These are phyloP conservation scores for Leistus spinibarbis DNA, from an alignment of 2,888 invertebrate species.

Conservation along the genomic window DNA sequence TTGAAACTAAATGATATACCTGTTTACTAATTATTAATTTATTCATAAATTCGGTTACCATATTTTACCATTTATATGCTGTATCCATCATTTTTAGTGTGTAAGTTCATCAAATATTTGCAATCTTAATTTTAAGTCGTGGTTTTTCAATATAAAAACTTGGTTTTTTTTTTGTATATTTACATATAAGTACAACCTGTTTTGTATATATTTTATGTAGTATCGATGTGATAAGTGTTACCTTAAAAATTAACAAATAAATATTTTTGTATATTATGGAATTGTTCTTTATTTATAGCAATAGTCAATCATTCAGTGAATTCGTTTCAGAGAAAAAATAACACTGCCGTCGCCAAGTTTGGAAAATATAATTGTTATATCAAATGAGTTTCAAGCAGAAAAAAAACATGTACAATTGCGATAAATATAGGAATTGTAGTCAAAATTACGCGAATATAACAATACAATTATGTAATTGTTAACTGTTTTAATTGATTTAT, in stretches of 20 bases:
- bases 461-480: too few relatives aligned
- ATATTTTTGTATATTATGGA: slow-evolving; percentile 19
- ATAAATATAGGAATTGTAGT: too few relatives aligned
- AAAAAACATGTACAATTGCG: too few relatives aligned
- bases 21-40: not conserved
- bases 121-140: not conserved
- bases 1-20: not conserved
- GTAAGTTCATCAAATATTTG: not conserved
- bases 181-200: slow-evolving; percentile 20
- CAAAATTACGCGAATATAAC: too few relatives aligned
- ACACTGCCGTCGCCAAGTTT: too few relatives aligned
- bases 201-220: slow-evolving; percentile 28
- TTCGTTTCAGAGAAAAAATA: too few relatives aligned
- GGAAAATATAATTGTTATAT: too few relatives aligned
- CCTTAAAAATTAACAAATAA: slow-evolving; percentile 30
- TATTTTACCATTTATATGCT: not conserved
- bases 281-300: not conserved
- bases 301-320: too few relatives aligned
- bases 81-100: slow-evolving; percentile 1
- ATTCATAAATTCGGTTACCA: not conserved
- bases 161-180: not conserved
- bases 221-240: slow-evolving; percentile 28
- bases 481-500: too few relatives aligned
- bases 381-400: too few relatives aligned
- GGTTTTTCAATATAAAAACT: not conserved